Evolutionary conservation across 2,113 vertebrate species (phyloP), one percentile per base, ranked within the genome.

Genomic region (Brachirus orientalis): DNA sequence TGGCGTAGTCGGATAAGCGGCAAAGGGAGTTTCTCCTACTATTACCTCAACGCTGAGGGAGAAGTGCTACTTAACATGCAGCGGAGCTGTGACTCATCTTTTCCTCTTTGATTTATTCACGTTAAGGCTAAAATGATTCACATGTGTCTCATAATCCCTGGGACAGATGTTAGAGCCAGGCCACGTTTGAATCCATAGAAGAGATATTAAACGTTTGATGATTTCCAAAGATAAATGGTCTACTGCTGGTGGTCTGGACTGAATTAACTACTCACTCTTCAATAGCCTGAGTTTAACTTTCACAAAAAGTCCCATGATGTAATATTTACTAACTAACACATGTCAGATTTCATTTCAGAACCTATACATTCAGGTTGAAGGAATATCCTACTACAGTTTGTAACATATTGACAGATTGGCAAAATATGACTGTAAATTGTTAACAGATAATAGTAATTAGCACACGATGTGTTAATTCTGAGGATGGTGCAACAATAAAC

Each of bases 21-120:
- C 45, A 4, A n/a, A 57, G 85, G 81, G 86, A 75, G 86, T 83
- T 81, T 82, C 77, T 84, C 53, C 12, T 71, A 63, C 51, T 71
- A 79, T 75, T 82, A 55, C 59, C 63, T 69, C 75, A 72, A 72
- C 54, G 35, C 62, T 1, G 65, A 73, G 47, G 48, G 45, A 81
- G 60, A 86, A 85, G 76, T 82, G 77, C 75, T 74, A 66, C 53
- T 82, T 73, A 76, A 67, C 85, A 86, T 83, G 72, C 74, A 41
- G 63, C 28, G 51, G 51, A 54, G 45, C 33, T 5, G 54, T 85
- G 88, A 87, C 73, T 90, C 88, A 88, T 87, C 80, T 61, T 78
- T 88, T 88, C 88, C 86, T 52, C 37, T 75, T 75, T 78, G 71
- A 86, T 83, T 82, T 84, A 82, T 84, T 78, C 76, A 82, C 59